Evolutionary conservation across 2,797 vertebrate genomes (phyloP).

Genomic region (Alauda arvensis): DNA sequence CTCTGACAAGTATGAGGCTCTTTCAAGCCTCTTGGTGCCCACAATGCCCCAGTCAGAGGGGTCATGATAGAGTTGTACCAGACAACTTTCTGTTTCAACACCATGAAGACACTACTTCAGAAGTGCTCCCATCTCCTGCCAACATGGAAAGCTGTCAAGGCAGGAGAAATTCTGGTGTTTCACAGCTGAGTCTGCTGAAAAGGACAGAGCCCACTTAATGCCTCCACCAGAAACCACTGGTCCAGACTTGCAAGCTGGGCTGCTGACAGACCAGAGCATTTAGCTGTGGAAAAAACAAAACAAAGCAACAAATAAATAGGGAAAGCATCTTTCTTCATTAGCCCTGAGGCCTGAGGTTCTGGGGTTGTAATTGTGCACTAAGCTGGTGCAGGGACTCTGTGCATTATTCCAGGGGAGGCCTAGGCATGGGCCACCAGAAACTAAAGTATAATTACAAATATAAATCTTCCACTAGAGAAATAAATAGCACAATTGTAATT

Average conservation of each 20-base stretch:
- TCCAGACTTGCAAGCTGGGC: not conserved
- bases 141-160: not conserved
- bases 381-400: not conserved
- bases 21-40: not conserved
- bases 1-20: not conserved
- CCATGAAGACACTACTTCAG: not conserved
- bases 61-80: conserved; percentile 5
- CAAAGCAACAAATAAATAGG: not conserved
- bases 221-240: not conserved
- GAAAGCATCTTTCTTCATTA: not conserved
- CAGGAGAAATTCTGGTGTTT: not conserved
- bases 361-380: not conserved
- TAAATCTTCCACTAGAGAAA: not conserved
- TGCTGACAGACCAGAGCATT: not conserved
- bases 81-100: not conserved
- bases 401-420: not conserved
- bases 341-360: not conserved
- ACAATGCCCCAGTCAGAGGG: not conserved
- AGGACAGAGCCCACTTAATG: not conserved
- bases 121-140: not conserved
- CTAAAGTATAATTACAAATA: not conserved
- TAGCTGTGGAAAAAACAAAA: not conserved
- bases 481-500: not conserved
- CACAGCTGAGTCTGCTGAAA: not conserved
- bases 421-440: not conserved